Evolutionary conservation across 2,797 vertebrate genomes (phyloP), one percentile per base, ranked within the genome.

Genomic region (Lutjanus campechanus): DNA sequence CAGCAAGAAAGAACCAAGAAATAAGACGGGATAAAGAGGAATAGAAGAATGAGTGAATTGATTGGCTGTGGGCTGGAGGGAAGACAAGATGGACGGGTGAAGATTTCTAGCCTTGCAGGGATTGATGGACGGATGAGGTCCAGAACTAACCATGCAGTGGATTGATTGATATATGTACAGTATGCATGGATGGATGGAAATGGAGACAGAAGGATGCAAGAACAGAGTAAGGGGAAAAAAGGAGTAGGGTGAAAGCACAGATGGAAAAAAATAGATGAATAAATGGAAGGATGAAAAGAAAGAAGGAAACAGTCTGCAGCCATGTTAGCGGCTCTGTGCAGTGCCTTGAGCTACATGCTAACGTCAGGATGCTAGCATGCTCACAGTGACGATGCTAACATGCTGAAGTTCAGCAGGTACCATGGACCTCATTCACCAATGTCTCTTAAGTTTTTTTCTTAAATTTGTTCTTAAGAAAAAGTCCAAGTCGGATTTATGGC

Each of bases 131-230:
- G 29, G 29, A 36, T 36, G 29, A 36, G 4, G 5, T 36, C 29
- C 29, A 36, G 29, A 36, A 36, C 29, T 36, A 36, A 65, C 11
- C n/a, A 29, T 47, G 8, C 19, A n/a, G 25, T 50, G 19, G 55
- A 53, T 59, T 77, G 73, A 56, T 65, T 47, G 50, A 36, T 50
- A 40, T 20, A 41, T 17, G 22, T n/a, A 22, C 12, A 12, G 40
- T 4, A 63, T 47, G 20, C 20, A 47, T 25, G 4, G 47, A 49
- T 36, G 22, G 41, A 76, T 58, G 55, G 2, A 73, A 49, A 36
- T 8, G 44, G 22, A 50, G 55, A 66, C 44, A 68, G n/a, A 40
- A 29, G 0, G 36, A 11, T 56, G 11, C 17, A 40, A 19, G 62
- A 60, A 66, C 54, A 25, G 47, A 61, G 15, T 9, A 60, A 1